phyloP scores from a whole-genome alignment of 2,888 invertebrate genomes.

The Polyploca ridens region DNA sequence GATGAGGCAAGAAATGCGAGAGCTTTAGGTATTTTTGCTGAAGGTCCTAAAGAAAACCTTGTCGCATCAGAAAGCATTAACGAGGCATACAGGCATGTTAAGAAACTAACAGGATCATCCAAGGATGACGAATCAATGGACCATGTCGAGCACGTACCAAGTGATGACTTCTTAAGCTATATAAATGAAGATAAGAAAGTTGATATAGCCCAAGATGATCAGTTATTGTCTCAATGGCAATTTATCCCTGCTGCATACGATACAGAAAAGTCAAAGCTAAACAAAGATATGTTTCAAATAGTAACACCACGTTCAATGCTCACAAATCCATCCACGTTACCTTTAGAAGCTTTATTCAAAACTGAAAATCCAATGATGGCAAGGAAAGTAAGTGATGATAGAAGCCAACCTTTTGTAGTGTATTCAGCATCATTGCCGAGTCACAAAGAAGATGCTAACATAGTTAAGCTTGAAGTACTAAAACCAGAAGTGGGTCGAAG shows the following conservation, averaged over 20 bases:
- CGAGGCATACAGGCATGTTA: slow-evolving; percentile 75
- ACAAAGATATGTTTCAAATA: slow-evolving; percentile 66
- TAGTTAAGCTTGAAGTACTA: slow-evolving; percentile 62
- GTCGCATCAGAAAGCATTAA: slow-evolving; percentile 81
- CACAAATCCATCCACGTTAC: slow-evolving; percentile 86
- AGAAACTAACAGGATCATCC: slow-evolving; percentile 44
- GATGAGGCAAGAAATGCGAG: slow-evolving; percentile 81
- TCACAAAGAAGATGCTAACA: slow-evolving; percentile 62
- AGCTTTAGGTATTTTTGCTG: slow-evolving; percentile 66
- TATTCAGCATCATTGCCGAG: slow-evolving; percentile 71
- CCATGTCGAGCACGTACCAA: slow-evolving; percentile 55
- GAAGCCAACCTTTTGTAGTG: slow-evolving; percentile 73
- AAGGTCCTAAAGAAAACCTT: slow-evolving; percentile 73
- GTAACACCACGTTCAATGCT: slow-evolving; percentile 67
- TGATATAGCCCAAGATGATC: slow-evolving; percentile 51
- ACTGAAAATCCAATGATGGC: slow-evolving; percentile 72
- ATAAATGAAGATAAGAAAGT: slow-evolving; percentile 70
- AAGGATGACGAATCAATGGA: slow-evolving; percentile 30
- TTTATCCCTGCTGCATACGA: slow-evolving; percentile 81
- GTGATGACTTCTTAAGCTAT: slow-evolving; percentile 70
- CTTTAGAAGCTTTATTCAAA: slow-evolving; percentile 88
- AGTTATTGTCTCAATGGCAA: slow-evolving; percentile 64
- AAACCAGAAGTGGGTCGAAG: slow-evolving; percentile 65
- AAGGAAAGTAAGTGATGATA: slow-evolving; percentile 52
- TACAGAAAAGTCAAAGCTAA: slow-evolving; percentile 59